Evolutionary conservation across 2,888 invertebrate genomes (phyloP).

Genomic region (Hylaea fasciaria): DNA sequence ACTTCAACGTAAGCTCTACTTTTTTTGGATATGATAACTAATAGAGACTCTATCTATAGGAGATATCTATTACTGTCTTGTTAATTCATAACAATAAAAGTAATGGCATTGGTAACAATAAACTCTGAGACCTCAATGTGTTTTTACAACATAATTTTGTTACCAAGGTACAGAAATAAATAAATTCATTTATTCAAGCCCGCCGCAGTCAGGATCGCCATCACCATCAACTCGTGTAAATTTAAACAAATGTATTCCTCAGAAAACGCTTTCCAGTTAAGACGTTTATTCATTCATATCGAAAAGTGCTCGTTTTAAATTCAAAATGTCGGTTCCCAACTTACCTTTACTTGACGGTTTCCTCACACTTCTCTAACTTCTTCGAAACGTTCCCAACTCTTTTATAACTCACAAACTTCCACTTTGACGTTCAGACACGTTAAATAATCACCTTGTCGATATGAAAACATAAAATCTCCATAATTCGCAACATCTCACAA

Average conservation of each 20-base stretch:
- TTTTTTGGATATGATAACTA: too few species aligned
- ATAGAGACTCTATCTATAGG: too few species aligned
- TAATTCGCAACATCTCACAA: constrained; percentile 74
- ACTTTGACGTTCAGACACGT: constrained; percentile 61
- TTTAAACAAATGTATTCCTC: constrained; percentile 52
- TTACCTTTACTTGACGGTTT: constrained; percentile 63
- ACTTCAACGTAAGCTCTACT: too few species aligned
- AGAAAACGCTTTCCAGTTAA: constrained; percentile 44
- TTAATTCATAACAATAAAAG: constrained; percentile 27
- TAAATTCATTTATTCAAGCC: constrained; percentile 59
- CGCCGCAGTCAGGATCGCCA: constrained; percentile 43
- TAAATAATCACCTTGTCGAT: constrained; percentile 66
- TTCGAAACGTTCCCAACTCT: constrained; percentile 40
- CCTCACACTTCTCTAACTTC: constrained; percentile 48
- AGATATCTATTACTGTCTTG: constrained; percentile 4
- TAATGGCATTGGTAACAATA: constrained; percentile 34
- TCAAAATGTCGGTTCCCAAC: constrained; percentile 57
- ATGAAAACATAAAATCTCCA: constrained; percentile 65
- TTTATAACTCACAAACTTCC: constrained; percentile 62
- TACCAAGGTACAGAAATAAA: constrained; percentile 51
- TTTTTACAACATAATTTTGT: constrained; percentile 50
- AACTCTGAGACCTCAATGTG: too few species aligned
- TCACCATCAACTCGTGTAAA: constrained; percentile 52
- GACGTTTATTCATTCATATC: constrained; percentile 61
- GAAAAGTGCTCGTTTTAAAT: constrained; percentile 56